These are phyloP conservation scores for Rana temporaria DNA, from an alignment of 2,113 vertebrate genomes.

Conservation along the genomic window DNA sequence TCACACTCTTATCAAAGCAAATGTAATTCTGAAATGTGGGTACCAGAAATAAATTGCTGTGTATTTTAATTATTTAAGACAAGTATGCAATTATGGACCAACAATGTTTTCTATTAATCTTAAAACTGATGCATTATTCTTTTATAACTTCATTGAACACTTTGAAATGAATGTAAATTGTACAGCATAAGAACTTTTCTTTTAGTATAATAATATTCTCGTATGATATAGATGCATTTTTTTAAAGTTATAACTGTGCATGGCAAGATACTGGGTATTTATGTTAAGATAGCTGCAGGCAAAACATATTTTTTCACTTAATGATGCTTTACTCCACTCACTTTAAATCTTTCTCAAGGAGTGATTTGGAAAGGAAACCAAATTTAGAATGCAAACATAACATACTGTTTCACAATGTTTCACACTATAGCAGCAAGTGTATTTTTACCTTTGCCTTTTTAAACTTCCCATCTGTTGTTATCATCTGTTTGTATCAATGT, in stretches of 20 bases:
- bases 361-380: conserved; percentile 23
- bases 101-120: not conserved
- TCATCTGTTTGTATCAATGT: not conserved
- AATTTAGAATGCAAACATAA: conserved; percentile 18
- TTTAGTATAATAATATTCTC: not conserved
- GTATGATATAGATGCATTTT: not conserved
- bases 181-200: not conserved
- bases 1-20: not conserved
- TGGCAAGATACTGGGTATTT: conserved; percentile 27
- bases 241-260: conserved; percentile 12
- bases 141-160: not conserved
- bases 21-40: too few species aligned
- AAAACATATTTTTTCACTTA: conserved; percentile 33
- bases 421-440: not conserved
- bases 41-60: too few species aligned
- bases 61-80: too few species aligned
- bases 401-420: conserved; percentile 11
- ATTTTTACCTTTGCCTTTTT: not conserved
- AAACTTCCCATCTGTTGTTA: not conserved
- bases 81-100: too few species aligned
- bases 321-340: conserved; percentile 24
- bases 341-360: conserved; percentile 40
- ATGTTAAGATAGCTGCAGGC: conserved; percentile 26
- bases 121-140: not conserved
- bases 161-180: not conserved